These are phyloP conservation scores for Aphaenogaster floridana DNA, from an alignment of 1,140 invertebrate genomes.

Conservation along the genomic window DNA sequence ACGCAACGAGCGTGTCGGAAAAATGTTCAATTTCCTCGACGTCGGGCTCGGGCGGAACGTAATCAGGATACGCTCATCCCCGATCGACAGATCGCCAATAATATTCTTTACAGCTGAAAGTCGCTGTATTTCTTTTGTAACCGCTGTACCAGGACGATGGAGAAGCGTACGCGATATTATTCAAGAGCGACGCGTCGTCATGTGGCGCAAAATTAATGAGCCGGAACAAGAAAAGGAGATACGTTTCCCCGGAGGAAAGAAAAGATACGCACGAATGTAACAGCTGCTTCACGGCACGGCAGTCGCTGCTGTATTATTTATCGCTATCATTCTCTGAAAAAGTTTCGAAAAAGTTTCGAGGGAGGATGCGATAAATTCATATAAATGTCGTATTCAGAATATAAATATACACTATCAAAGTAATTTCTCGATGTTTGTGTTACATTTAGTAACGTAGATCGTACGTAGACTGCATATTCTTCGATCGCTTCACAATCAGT, in stretches of 20 bases:
- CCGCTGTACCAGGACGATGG: not conserved
- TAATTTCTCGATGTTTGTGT: not conserved
- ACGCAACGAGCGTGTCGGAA: slow-evolving; percentile 25
- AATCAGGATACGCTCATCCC: slow-evolving; percentile 33
- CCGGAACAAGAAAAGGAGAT: not conserved
- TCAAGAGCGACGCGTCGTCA: slow-evolving; percentile 15
- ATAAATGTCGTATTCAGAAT: not conserved
- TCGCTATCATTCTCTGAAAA: not conserved
- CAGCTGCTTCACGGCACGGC: not conserved
- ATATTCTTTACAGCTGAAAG: slow-evolving; percentile 52
- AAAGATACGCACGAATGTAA: not conserved
- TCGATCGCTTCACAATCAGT: not conserved
- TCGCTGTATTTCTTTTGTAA: slow-evolving; percentile 33
- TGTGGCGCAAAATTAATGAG: slow-evolving; percentile 16
- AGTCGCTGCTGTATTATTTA: not conserved
- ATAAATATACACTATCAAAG: slow-evolving; percentile 1
- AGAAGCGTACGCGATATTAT: not conserved
- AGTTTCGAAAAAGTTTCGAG: not conserved
- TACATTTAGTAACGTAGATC: not conserved
- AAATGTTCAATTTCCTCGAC: slow-evolving; percentile 57
- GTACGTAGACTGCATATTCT: not conserved
- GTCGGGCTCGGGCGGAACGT: slow-evolving; percentile 15
- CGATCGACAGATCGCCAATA: slow-evolving; percentile 57
- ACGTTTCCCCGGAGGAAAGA: not conserved
- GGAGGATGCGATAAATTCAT: not conserved